Percentiles rank a stretch among this genome's conserved stretches.
These are phyloP conservation scores for Luffia ferchaultella DNA, from an alignment of 2,888 invertebrate species.

Conservation along the genomic window DNA sequence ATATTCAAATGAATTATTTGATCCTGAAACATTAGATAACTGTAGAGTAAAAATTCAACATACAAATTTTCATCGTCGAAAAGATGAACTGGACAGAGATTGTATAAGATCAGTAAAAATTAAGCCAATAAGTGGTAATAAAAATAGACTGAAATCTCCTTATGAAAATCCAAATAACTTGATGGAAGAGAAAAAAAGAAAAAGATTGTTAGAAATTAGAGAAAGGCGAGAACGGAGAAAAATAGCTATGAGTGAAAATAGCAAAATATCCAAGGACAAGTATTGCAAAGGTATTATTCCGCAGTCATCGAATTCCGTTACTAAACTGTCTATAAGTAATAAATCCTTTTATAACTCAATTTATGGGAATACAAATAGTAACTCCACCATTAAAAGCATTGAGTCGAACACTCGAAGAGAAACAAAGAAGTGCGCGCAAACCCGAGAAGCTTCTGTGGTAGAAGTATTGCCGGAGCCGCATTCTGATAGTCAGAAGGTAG, in stretches of 20 bases:
- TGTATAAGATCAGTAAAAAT: no score
- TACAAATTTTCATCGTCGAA: no score
- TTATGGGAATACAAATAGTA: slow-evolving; percentile 30
- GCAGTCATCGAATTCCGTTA: slow-evolving; percentile 44
- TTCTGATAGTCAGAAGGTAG: no score
- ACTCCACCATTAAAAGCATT: slow-evolving; percentile 19
- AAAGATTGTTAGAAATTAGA: slow-evolving; percentile 42
- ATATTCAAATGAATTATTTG: no score
- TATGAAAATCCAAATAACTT: slow-evolving; percentile 44
- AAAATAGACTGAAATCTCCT: slow-evolving; percentile 51
- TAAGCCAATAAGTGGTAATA: no score
- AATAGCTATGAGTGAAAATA: no score
- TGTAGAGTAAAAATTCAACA: no score
- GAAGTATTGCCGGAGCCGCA: not conserved
- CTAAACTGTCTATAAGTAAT: slow-evolving; percentile 51
- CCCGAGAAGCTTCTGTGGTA: not conserved
- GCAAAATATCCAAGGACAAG: slow-evolving; percentile 15
- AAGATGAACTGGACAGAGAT: no score
- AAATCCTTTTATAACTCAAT: slow-evolving; percentile 56
- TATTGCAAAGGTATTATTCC: slow-evolving; percentile 30
- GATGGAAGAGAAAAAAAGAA: slow-evolving; percentile 47
- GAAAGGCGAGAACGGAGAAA: slow-evolving; percentile 45
- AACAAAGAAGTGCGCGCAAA: slow-evolving; percentile 16
- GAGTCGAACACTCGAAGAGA: slow-evolving; percentile 15
- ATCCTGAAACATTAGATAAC: no score